These are phyloP conservation scores for Peromyscus nudipes DNA, from an alignment of 2,797 vertebrate species.

Conservation along the genomic window DNA sequence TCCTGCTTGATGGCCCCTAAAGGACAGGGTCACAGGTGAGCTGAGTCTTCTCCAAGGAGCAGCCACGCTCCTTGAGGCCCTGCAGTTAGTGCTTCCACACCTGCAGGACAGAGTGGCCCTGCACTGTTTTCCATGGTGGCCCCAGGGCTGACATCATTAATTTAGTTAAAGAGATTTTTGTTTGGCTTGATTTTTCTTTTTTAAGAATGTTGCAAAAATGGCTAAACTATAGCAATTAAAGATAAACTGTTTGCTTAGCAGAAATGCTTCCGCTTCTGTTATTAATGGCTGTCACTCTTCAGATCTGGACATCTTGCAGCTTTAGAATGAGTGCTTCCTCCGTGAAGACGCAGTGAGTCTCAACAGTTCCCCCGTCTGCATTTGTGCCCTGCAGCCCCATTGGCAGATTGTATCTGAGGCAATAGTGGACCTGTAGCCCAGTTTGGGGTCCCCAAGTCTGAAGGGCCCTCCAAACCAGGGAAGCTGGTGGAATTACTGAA, in stretches of 20 bases:
- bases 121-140: too few relatives aligned
- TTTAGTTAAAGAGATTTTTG: neutral
- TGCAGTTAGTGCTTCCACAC: too few relatives aligned
- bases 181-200: neutral
- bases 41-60: rapidly evolving
- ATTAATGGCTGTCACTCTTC: neutral
- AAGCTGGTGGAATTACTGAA: neutral
- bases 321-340: neutral
- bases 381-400: neutral
- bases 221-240: conserved; percentile 3
- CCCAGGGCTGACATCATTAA: neutral
- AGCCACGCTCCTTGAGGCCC: rapidly evolving
- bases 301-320: neutral
- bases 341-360: neutral
- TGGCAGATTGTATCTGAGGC: neutral
- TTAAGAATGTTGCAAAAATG: neutral
- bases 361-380: neutral
- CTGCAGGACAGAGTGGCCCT: neutral
- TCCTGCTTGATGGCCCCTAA: neutral
- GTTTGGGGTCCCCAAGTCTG: neutral
- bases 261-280: conserved; percentile 30
- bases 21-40: neutral
- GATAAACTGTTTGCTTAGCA: conserved; percentile 10
- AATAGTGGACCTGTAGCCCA: too few relatives aligned
- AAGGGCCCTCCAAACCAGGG: neutral